Base-by-base conservation (phyloP, 2,888 invertebrate species). In the Abrostola tripartita region DNA sequence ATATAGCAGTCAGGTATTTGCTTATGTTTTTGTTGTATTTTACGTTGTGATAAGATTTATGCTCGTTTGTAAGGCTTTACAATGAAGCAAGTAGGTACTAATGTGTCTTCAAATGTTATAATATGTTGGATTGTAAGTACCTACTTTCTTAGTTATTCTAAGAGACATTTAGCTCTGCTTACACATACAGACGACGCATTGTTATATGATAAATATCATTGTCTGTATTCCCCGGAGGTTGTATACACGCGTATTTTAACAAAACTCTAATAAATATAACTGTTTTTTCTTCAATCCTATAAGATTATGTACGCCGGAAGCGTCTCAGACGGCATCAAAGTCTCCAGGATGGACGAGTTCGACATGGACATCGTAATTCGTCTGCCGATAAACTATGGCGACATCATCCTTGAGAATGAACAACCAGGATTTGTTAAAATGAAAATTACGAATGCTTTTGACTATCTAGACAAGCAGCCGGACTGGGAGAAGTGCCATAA, bases 261-360 rank as follows among this genome's bases (percentile, higher is more conserved):
- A n/a, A n/a, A 6, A n/a, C 1, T 11, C 10, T 11, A 11, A 11
- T 40, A 6, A 41, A 24, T 24, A 14, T 1, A 7, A 40, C 7
- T 37, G 57, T 38, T 52, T 14, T 5, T 49, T 36, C 1, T 58
- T 0, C 10, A 11, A 11, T n/a, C 47, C 37, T 65, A 47, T 5
- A 74, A 90, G 82, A 86, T 89, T 0, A 88, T 93, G 65, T 95
- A 91, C 71, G 95, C 95, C 0, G 96, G 96, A 10, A 96, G 96
- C 78, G 96, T 92, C 44, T 96, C 95, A 67, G 96, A 96, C 77
- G 92, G 93, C n/a, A 91, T 96, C 37, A 95, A 95, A 84, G 93
- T 96, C 0, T 92, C 95, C 4, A 92, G 93, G 61, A 95, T 96
- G 14, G 95, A 95, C 68, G 96, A 96, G 78, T 96, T 95, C 74